phyloP scores from a whole-genome alignment of 1,140 invertebrate genomes.

The Littorina saxatilis region DNA sequence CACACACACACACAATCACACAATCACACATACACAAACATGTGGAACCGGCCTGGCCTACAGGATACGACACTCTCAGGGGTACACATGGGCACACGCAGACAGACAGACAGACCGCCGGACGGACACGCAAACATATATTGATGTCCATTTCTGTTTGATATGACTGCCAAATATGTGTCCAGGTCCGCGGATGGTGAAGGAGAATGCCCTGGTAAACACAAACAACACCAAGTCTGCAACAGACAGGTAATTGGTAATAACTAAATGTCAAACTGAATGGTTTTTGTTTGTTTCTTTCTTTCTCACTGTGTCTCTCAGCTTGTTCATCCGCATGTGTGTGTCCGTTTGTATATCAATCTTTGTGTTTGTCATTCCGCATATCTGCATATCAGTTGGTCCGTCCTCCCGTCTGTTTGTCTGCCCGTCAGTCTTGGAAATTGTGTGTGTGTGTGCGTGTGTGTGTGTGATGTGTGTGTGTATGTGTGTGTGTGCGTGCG shows the following conservation, averaged over 20 bases:
- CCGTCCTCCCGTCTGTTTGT: background rate
- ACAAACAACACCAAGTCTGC: slow-evolving; percentile 29
- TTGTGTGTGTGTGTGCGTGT: background rate
- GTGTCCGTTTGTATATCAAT: too few species aligned
- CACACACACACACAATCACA: too few species aligned
- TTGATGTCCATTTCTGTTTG: too few species aligned
- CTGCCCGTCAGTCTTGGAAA: background rate
- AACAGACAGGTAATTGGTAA: slow-evolving; percentile 18
- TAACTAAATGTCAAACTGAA: too few species aligned
- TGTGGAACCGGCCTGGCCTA: slow-evolving; percentile 33
- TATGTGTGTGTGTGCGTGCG: too few species aligned
- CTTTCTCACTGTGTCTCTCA: too few species aligned
- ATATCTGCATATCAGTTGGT: too few species aligned
- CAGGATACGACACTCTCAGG: slow-evolving; percentile 33
- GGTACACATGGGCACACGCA: background rate
- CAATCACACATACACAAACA: too few species aligned
- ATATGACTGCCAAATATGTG: too few species aligned
- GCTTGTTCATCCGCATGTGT: too few species aligned
- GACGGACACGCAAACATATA: background rate
- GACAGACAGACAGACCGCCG: background rate
- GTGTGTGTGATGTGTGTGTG: background rate
- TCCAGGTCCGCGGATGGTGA: background rate
- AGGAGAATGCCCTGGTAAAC: background rate
- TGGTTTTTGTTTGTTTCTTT: too few species aligned
- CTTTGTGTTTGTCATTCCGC: too few species aligned